phyloP scores from a whole-genome alignment of 2,113 vertebrate species.

The Odontophorus gujanensis region DNA sequence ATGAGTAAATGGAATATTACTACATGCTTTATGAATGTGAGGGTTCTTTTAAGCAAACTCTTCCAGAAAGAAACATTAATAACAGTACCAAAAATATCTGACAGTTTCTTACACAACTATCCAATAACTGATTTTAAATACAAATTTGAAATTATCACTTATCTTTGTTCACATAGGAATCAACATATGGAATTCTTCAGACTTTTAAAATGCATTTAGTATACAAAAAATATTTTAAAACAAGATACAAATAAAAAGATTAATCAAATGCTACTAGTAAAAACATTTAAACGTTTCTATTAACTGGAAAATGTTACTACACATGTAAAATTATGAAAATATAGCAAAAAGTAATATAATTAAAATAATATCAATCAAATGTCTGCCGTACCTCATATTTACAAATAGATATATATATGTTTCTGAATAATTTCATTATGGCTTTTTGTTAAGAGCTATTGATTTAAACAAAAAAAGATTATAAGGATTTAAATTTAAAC shows the following conservation, averaged over 20 bases:
- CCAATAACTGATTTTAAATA: not conserved
- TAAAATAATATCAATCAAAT: not conserved
- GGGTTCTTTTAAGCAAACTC: not conserved
- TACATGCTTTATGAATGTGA: not conserved
- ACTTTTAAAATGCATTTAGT: not conserved
- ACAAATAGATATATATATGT: not conserved
- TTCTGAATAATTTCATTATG: not conserved
- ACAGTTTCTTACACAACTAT: not conserved
- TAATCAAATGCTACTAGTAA: not conserved
- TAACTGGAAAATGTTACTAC: not conserved
- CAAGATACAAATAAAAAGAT: not conserved
- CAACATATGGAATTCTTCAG: not conserved
- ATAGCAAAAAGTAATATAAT: not conserved
- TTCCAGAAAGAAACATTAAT: not conserved
- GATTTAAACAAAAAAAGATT: not conserved
- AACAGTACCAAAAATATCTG: not conserved
- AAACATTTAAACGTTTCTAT: not conserved
- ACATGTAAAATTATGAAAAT: not conserved
- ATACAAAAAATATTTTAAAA: not conserved
- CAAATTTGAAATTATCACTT: not conserved
- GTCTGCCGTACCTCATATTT: not conserved
- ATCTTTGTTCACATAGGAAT: not conserved
- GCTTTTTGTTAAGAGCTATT: not conserved
- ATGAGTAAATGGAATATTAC: conserved; percentile 45
- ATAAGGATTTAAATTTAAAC: not conserved